Base-by-base conservation (phyloP, 2,888 invertebrate species). In the Marronus borbonicus region DNA sequence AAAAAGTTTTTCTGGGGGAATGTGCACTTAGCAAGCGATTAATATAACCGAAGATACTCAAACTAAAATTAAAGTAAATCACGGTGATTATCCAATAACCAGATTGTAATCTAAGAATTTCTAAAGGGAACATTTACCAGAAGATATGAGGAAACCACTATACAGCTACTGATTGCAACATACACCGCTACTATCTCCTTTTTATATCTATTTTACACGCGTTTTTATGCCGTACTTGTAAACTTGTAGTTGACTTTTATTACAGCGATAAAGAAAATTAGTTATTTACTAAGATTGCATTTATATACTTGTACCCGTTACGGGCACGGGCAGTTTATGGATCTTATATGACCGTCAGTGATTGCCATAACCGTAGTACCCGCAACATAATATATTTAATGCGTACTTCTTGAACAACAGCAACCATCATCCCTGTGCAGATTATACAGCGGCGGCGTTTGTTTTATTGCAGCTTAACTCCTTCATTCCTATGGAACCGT, bases 221-320 rank as follows among this genome's bases (percentile, higher is more conserved):
- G 20, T 74, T 44, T 74, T 74, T 74, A 74, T 74, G 20, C 44
- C 60, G 5, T 60, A 60, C 44, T 74, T 74, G 72, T 60, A 60
- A 74, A 74, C 60, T 60, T 72, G 58, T 70, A 70, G 70, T 58
- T n/a, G 72, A 72, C 72, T 72, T 72, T 74, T 74, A 74, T 60
- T 62, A 24, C 72, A 4, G 72, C 39, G 39, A 44, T 74, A 60
- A 74, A 74, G 24, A 62, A 74, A 74, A 74, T 74, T 74, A 74
- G 60, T 74, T 44, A 74, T 74, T 74, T 60, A 62, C 60, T 74
- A 60, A 60, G 62, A 44, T 74, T 44, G 58, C 44, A 74, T 74
- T 74, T 44, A 74, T 44, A 39, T 60, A 60, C 20, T 36, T 5
- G 44, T 44, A 17, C 20, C 3, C 12, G 24, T 17, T 58, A 8